These are phyloP conservation scores for Phalacrocorax carbo DNA, from an alignment of 2,113 vertebrate genomes.

Conservation along the genomic window DNA sequence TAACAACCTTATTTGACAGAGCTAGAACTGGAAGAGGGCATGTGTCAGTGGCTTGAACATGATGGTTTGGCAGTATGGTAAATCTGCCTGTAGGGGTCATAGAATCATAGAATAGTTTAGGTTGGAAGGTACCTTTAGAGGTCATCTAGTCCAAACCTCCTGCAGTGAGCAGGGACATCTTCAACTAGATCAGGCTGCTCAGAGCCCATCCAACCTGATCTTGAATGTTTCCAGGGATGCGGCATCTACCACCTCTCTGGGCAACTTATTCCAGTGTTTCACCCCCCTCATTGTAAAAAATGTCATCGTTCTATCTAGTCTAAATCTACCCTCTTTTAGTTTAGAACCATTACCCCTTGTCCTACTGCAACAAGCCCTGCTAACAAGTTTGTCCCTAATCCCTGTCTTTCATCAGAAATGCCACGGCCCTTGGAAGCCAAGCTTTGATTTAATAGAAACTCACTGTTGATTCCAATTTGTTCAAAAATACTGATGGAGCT, in stretches of 20 bases:
- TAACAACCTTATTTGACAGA: not conserved
- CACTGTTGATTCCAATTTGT: not conserved
- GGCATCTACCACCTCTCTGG: not conserved
- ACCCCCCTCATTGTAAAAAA: not conserved
- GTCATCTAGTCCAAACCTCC: not conserved
- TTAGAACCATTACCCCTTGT: not conserved
- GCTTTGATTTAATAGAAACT: not conserved
- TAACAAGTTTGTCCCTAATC: not conserved
- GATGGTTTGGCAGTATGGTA: not conserved
- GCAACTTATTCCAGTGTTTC: not conserved
- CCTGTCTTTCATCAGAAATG: not conserved
- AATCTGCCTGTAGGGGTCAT: not conserved
- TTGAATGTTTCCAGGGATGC: not conserved
- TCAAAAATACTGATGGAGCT: not conserved
- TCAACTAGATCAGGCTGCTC: not conserved
- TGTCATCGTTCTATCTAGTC: not conserved
- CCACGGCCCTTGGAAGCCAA: not conserved
- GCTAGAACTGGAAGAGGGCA: not conserved
- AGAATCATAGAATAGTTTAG: not conserved
- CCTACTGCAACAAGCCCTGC: not conserved
- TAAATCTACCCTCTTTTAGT: not conserved
- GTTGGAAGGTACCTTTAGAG: not conserved
- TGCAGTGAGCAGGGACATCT: not conserved
- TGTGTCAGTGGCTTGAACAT: not conserved
- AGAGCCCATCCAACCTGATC: not conserved